Conservation (phyloP, 2,797 vertebrate genomes). For the Novumbra hubbsi region DNA sequence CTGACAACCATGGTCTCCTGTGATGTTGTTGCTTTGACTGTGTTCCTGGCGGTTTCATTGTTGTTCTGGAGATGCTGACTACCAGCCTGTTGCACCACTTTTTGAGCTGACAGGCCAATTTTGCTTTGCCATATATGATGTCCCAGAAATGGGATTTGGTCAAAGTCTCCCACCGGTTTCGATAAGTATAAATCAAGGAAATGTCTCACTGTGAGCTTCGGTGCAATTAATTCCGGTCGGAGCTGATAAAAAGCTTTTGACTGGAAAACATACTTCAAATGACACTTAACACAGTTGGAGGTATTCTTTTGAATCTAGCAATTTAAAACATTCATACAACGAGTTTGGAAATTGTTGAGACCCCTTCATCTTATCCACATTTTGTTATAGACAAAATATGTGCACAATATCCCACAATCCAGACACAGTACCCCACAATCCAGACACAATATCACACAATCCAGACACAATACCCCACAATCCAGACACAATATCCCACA, state of each 20-base stretch:
- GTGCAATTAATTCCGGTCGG: conserved; percentile 59
- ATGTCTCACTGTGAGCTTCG: conserved; percentile 29
- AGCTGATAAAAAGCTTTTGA: conserved; percentile 39
- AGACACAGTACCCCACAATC: no score
- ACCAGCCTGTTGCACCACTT: conserved; percentile 30
- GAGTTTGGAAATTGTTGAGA: no score
- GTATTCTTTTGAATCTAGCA: no score
- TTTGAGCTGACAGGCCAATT: conserved; percentile 49
- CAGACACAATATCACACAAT: no score
- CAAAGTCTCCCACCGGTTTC: conserved; percentile 60
- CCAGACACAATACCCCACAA: no score
- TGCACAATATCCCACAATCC: no score
- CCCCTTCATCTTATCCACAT: no score
- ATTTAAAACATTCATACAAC: no score
- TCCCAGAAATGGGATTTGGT: conserved; percentile 36
- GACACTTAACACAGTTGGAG: conserved; percentile 31
- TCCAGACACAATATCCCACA: no score
- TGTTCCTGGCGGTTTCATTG: neutral
- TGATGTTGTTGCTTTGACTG: neutral
- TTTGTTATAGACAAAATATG: no score
- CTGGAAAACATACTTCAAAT: conserved; percentile 53
- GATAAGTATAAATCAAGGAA: conserved; percentile 53
- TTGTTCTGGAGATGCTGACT: neutral
- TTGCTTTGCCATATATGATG: conserved; percentile 48
- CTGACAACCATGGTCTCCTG: neutral